Evolutionary conservation across 2,113 vertebrate genomes (phyloP).

Genomic region (Illadopsis cleaveri): DNA sequence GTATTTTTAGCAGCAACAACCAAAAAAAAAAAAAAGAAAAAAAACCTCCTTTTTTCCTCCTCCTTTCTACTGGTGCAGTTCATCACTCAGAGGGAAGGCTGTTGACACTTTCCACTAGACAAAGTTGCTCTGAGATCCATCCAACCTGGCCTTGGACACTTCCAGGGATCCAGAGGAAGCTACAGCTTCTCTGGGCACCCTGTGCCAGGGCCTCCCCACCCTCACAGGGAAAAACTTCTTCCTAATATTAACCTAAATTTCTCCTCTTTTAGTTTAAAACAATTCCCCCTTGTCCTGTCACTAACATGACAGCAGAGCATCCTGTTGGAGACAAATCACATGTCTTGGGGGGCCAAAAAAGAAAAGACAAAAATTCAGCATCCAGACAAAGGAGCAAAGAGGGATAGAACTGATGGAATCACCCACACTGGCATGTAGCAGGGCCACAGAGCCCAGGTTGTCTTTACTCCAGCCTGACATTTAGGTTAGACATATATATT

Average conservation of each 20-base stretch:
- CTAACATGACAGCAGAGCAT: rapidly evolving
- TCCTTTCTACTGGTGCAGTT: not conserved
- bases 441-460: not conserved
- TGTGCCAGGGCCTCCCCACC: not conserved
- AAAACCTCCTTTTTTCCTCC: rapidly evolving
- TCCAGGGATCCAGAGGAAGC: not conserved
- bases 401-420: not conserved
- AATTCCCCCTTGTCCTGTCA: not conserved
- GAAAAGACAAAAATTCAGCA: not conserved
- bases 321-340: not conserved
- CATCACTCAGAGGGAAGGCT: not conserved
- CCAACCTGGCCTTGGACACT: not conserved
- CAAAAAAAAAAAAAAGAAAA: not conserved
- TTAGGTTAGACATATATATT: not conserved
- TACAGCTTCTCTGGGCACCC: not conserved
- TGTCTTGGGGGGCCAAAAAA: rapidly evolving
- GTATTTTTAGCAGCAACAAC: not conserved
- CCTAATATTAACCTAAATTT: not conserved
- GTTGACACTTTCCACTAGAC: not conserved
- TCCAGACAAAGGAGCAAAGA: not conserved
- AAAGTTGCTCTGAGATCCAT: not conserved
- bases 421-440: not conserved
- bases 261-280: not conserved
- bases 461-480: not conserved
- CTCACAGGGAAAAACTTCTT: not conserved